Evolutionary conservation across 2,888 invertebrate genomes (phyloP), one percentile per base, ranked within the genome.

Genomic region (Sussaba pulchella): DNA sequence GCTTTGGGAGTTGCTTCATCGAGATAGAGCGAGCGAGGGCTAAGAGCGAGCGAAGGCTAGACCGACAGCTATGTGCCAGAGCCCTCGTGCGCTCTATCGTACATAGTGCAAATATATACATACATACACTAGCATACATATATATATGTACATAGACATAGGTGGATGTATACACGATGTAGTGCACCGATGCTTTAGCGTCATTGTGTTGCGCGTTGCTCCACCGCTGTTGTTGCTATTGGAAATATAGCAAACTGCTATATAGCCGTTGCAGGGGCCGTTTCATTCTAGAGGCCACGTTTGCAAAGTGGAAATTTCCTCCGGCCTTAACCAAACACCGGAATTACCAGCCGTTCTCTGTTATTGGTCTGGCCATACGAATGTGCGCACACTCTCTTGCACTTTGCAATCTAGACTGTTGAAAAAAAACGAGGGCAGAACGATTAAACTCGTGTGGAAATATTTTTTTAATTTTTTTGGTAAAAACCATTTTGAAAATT

Each of bases 241-340:
- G 64, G 39, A 54, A 14, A 31, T 24, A 47, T 50, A 70, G 64
- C 17, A 57, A 50, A 52, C 57, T 1, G 10, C 26, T 63, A 61
- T 39, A 19, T 21, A 10, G 39, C 2, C 31, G 31, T 31, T 43
- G 26, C 12, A 12, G 12, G 17, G 47, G 21, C 26, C n/a, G 36
- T 47, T 73, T 24, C 67, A 73, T 63, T 57, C 50, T 31, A 21
- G 36, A 26, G 45, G 26, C 71, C 54, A 50, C 36, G 43, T 45
- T 70, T 31, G 74, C 79, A 71, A 79, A 69, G 81, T 79, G 75
- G 66, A 83, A 80, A 80, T 78, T 82, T 84, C 72, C 77, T 59
- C 61, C 81, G 54, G 67, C 59, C 81, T 83, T 77, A 74, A 47
- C 75, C 78, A 73, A 73, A 67, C 76, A 78, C 61, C 71, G 63